phyloP scores from a whole-genome alignment of 2,797 vertebrate genomes.

The Stomatorhinus walkeri region DNA sequence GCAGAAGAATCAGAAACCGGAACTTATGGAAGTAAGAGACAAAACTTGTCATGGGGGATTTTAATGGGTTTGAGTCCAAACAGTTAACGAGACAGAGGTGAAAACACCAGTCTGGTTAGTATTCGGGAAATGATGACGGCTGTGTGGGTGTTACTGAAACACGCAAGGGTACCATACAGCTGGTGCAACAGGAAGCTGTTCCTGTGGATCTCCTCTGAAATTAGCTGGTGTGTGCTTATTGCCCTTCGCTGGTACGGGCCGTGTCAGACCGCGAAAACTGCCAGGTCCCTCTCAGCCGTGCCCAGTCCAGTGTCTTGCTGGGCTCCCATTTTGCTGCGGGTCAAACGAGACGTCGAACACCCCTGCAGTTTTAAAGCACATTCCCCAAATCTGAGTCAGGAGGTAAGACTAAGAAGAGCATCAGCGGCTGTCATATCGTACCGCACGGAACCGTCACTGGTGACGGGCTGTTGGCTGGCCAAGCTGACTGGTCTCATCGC shows the following conservation, averaged over 20 bases:
- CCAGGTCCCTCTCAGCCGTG: not conserved
- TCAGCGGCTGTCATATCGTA: not conserved
- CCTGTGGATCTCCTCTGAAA: not conserved
- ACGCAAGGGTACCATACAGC: not conserved
- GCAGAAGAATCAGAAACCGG: not conserved
- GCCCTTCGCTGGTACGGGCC: not conserved
- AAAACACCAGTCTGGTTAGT: not conserved
- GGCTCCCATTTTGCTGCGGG: not conserved
- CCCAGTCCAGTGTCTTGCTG: not conserved
- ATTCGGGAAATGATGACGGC: not conserved
- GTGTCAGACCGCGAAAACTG: not conserved
- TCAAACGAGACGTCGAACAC: not conserved
- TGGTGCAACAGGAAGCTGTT: not conserved
- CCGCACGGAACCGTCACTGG: not conserved
- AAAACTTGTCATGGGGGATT: not conserved
- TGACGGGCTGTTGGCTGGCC: not conserved
- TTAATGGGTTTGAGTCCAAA: not conserved
- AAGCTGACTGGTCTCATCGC: not conserved
- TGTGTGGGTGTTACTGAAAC: not conserved
- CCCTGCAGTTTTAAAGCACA: not conserved
- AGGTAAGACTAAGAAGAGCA: not conserved
- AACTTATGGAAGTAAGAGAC: not conserved
- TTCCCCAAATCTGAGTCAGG: not conserved
- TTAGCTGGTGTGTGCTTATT: not conserved
- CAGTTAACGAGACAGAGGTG: not conserved